A percentile compares a stretch with the other conserved stretches of the same genome.
Conservation (phyloP, 2,797 vertebrate species). For the Macropodus opercularis region DNA sequence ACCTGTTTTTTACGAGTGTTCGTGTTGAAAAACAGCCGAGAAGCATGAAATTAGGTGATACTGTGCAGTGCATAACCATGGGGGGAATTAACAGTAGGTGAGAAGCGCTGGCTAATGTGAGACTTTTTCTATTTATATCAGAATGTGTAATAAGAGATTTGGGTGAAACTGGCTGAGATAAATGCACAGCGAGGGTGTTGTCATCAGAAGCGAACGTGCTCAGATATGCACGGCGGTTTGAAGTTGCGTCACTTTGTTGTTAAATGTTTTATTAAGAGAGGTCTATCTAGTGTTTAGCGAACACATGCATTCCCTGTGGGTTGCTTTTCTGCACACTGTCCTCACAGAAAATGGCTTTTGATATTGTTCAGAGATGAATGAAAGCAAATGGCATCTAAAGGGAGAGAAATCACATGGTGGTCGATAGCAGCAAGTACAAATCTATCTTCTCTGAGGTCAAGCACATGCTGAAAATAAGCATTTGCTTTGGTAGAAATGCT, state of each 20-base stretch:
- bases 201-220: neutral
- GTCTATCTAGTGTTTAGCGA: neutral
- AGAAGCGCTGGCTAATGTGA: conserved; percentile 35
- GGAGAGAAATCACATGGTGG: neutral
- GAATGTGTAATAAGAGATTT: conserved; percentile 24
- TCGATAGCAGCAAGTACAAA: conserved; percentile 35
- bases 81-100: conserved; percentile 20
- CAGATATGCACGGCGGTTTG: neutral
- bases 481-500: conserved; percentile 37
- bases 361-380: conserved; percentile 29
- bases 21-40: conserved; percentile 2
- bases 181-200: neutral
- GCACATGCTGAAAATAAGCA: conserved; percentile 17
- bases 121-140: conserved; percentile 30
- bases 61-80: neutral
- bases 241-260: neutral
- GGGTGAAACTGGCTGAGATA: conserved; percentile 3
- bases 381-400: conserved; percentile 27
- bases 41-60: conserved; percentile 22
- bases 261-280: neutral
- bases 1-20: neutral
- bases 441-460: conserved; percentile 32
- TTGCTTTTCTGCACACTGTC: neutral
- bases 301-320: neutral
- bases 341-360: conserved; percentile 16